These are phyloP conservation scores for Xenentodon cancila DNA, from an alignment of 2,797 vertebrate genomes.

Conservation along the genomic window DNA sequence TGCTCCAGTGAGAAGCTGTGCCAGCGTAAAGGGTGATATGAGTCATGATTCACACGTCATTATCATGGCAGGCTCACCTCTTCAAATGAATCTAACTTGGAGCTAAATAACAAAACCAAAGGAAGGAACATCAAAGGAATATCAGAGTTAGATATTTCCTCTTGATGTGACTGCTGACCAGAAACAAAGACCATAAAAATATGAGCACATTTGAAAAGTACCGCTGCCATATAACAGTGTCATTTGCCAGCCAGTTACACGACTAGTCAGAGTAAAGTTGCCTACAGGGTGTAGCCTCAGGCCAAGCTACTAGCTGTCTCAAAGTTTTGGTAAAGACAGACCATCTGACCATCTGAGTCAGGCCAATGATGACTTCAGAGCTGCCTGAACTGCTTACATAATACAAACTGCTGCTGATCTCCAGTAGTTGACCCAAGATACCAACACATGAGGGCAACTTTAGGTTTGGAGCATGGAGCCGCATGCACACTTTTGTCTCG, in stretches of 20 bases:
- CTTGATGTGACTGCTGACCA: slow-evolving; percentile 46
- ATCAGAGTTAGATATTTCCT: slow-evolving; percentile 59
- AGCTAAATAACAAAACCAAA: slow-evolving; percentile 18
- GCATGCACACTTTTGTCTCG: slow-evolving; percentile 73
- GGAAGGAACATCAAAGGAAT: slow-evolving; percentile 51
- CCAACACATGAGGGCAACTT: slow-evolving; percentile 68
- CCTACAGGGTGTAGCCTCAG: slow-evolving; percentile 52
- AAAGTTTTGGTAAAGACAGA: slow-evolving; percentile 7
- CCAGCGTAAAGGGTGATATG: slow-evolving; percentile 48
- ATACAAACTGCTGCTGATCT: slow-evolving; percentile 13
- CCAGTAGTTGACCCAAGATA: slow-evolving; percentile 65
- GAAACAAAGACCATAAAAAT: slow-evolving; percentile 32
- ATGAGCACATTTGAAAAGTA: slow-evolving; percentile 56
- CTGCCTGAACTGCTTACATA: slow-evolving; percentile 8
- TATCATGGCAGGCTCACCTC: slow-evolving; percentile 69
- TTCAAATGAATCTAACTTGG: slow-evolving; percentile 50
- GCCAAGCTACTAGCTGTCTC: slow-evolving; percentile 48
- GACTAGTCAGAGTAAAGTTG: slow-evolving; percentile 71
- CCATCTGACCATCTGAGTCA: slow-evolving; percentile 1
- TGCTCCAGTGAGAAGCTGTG: slow-evolving; percentile 61
- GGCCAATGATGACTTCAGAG: slow-evolving; percentile 4
- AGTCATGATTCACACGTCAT: slow-evolving; percentile 55
- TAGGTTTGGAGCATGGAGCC: slow-evolving; percentile 60
- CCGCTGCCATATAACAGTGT: slow-evolving; percentile 69
- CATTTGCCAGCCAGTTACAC: slow-evolving; percentile 64